Evolutionary conservation across 1,140 invertebrate species (phyloP), one percentile per base, ranked within the genome.

Genomic region (Tribolium madens): DNA sequence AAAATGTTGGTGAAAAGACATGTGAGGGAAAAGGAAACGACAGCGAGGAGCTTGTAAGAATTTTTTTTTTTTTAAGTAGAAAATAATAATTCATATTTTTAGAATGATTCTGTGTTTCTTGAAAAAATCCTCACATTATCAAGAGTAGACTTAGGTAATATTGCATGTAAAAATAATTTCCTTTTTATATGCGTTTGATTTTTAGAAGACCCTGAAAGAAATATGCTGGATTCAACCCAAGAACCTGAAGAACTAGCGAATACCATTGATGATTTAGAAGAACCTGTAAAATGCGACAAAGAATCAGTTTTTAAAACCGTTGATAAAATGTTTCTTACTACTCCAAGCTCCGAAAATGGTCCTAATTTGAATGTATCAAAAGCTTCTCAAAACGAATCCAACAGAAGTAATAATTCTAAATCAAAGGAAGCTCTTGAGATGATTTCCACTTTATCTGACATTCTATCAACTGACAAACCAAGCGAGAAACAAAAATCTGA

Each of bases 91-190:
- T 9, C 15, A 14, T 10, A 9, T 57, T 77, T 78, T 52, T 42
- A 78, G 77, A 47, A 75, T 48, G 73, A 78, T 72, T 75, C 77
- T 3, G 73, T 78, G 12, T 78, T 78, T 71, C 53, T 78, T 4
- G 77, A 78, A 75, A 71, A 72, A 10, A 75, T 42, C 31, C 64
- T 57, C 47, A 7, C 75, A 13, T 53, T 73, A 3, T 78, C 77
- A 18, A 78, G 70, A 10, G 60, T 48, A 68, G 15, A 68, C 15
- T 36, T 33, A 33, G 48, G 53, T 75, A 60, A 36, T 75, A 42
- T 42, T 10, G 5, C n/a, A 9, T 7, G n/a, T 10, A 7, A 42
- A 42, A 42, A 42, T 42, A 4, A 3, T 42, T 42, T n/a, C 9
- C 9, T 42, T 42, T 42, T 17, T 2, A 14, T 15, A 17, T 50